Percentiles rank a stretch among this genome's conserved stretches.
Evolutionary conservation across 2,888 invertebrate species (phyloP).

Genomic region (Caenorhabditis sulstoni): DNA sequence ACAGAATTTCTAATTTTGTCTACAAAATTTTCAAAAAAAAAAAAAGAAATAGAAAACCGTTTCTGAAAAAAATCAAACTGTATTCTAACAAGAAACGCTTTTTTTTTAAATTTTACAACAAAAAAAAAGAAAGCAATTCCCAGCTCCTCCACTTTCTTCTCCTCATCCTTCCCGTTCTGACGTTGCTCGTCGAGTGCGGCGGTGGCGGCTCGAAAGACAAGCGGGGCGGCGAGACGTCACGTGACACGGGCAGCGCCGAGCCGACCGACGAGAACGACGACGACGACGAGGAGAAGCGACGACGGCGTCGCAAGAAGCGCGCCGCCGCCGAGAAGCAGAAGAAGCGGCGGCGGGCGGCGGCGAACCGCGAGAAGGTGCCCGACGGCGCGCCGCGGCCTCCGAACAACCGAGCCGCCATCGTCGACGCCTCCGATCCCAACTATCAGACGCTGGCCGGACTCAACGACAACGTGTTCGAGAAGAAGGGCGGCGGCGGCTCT

Average conservation of each 20-base stretch:
- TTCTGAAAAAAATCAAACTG: conserved; percentile 9
- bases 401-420: conserved; percentile 22
- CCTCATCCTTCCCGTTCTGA: background rate
- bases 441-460: conserved; percentile 40
- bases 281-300: conserved; percentile 8
- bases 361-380: conserved; percentile 6
- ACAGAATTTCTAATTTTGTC: too few species aligned
- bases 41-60: too few species aligned
- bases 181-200: background rate
- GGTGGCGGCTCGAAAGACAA: background rate
- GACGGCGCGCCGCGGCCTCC: conserved; percentile 45
- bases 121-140: too few species aligned
- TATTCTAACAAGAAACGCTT: too few species aligned
- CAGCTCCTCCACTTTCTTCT: background rate
- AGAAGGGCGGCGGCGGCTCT: conserved; percentile 1
- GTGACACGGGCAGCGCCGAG: background rate
- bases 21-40: too few species aligned
- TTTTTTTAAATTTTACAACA: too few species aligned
- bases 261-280: conserved; percentile 16
- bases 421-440: background rate
- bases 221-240: background rate
- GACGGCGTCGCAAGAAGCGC: conserved; percentile 8
- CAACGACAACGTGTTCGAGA: conserved; percentile 43
- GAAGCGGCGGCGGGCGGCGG: conserved; percentile 1
- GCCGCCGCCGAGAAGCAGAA: conserved; percentile 28